These are phyloP conservation scores for Abrostola tripartita DNA, from an alignment of 2,888 invertebrate genomes.

Conservation along the genomic window DNA sequence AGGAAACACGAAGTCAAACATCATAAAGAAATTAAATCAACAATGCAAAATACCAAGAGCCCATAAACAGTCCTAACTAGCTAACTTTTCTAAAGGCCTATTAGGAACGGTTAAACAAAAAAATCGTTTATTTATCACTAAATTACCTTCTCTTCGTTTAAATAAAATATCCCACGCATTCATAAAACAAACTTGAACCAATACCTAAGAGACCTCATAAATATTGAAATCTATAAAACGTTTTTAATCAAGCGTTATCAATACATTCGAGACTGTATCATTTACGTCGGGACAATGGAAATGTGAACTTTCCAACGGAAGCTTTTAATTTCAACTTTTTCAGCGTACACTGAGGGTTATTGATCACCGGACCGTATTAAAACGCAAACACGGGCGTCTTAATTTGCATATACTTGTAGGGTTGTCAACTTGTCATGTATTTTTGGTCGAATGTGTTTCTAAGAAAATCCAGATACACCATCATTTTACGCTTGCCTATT, in stretches of 20 bases:
- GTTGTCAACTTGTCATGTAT: conserved; percentile 24
- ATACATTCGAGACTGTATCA: conserved; percentile 41
- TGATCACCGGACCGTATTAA: conserved; percentile 67
- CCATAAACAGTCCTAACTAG: too few species aligned
- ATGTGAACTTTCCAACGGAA: conserved; percentile 42
- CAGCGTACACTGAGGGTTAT: conserved; percentile 58
- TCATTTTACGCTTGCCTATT: too few species aligned
- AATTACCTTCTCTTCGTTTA: not conserved
- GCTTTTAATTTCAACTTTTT: conserved; percentile 61
- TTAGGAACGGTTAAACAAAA: too few species aligned
- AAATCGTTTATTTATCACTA: too few species aligned
- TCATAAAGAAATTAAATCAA: too few species aligned
- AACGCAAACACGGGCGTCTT: conserved; percentile 62
- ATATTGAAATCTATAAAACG: conserved; percentile 27
- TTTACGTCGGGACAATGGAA: conserved; percentile 50
- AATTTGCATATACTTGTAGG: conserved; percentile 62
- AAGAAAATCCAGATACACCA: not conserved
- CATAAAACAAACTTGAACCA: not conserved
- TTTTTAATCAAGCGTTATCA: conserved; percentile 37
- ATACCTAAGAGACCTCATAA: conserved; percentile 16
- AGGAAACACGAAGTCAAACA: too few species aligned
- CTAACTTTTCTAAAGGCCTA: too few species aligned
- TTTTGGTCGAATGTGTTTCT: not conserved
- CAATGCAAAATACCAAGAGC: too few species aligned
- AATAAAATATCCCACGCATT: not conserved